These are phyloP conservation scores for Pteronotus mesoamericanus DNA, from an alignment of 2,797 vertebrate genomes.

Conservation along the genomic window DNA sequence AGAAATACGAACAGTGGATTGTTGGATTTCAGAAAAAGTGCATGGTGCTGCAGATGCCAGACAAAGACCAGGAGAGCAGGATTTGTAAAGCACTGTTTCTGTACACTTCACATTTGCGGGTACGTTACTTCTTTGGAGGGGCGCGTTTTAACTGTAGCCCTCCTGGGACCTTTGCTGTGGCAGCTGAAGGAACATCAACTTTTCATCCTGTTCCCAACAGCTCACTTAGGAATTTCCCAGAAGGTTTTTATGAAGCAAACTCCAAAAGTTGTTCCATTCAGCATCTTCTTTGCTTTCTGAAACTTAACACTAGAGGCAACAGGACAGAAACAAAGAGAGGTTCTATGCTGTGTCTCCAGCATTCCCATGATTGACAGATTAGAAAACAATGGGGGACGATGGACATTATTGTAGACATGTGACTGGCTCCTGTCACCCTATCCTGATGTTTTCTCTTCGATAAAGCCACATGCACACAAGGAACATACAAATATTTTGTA, in stretches of 20 bases:
- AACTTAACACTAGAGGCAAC: background rate
- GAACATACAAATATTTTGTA: background rate
- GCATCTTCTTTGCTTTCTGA: background rate
- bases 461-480: background rate
- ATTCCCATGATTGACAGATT: background rate
- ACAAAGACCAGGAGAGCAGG: constrained; percentile 82
- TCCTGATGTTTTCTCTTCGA: background rate
- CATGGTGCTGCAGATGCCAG: constrained; percentile 73
- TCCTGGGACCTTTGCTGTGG: background rate
- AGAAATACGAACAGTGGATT: constrained; percentile 86
- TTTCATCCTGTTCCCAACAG: background rate
- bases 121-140: constrained; percentile 52
- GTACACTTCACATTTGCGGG: constrained; percentile 84
- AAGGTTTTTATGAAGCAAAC: background rate
- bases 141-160: fast-evolving
- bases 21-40: constrained; percentile 82
- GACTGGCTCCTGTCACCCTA: background rate
- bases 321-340: background rate
- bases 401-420: fast-evolving
- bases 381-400: background rate
- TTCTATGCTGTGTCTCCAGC: background rate
- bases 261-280: background rate
- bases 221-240: background rate
- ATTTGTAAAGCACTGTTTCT: constrained; percentile 83
- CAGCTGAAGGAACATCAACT: background rate